Evolutionary conservation across 1,140 invertebrate genomes (phyloP).

Genomic region (Drosophila parabipectinata): DNA sequence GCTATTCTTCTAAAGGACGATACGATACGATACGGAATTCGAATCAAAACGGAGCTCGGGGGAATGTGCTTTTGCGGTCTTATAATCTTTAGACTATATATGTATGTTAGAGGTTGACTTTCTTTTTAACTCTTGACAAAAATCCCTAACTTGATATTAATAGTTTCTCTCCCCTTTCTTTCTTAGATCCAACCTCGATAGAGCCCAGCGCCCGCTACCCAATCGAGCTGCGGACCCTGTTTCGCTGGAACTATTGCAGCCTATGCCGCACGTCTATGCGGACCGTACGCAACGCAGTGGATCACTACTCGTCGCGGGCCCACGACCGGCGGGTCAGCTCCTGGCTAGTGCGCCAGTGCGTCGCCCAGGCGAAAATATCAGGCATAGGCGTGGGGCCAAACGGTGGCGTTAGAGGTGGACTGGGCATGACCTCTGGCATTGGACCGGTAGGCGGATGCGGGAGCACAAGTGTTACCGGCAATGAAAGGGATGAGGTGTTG

Average conservation of each 20-base stretch:
- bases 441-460: neutral
- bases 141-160: no score
- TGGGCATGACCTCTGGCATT: neutral
- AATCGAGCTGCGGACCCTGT: conserved; percentile 45
- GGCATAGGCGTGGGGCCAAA: neutral
- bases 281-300: conserved; percentile 67
- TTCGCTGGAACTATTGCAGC: conserved; percentile 59
- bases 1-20: no score
- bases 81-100: no score
- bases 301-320: conserved; percentile 84
- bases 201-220: neutral
- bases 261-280: conserved; percentile 58
- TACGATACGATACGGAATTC: no score
- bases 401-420: neutral
- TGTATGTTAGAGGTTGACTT: no score
- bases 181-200: conserved; percentile 1
- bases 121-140: no score
- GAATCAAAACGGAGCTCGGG: no score
- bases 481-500: conserved; percentile 33
- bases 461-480: neutral
- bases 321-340: conserved; percentile 84
- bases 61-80: no score
- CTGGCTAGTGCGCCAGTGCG: conserved; percentile 72
- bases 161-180: neutral
- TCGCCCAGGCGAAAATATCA: conserved; percentile 29